These are phyloP conservation scores for Pseudorectes ferrugineus DNA, from an alignment of 2,113 vertebrate species.

Conservation along the genomic window DNA sequence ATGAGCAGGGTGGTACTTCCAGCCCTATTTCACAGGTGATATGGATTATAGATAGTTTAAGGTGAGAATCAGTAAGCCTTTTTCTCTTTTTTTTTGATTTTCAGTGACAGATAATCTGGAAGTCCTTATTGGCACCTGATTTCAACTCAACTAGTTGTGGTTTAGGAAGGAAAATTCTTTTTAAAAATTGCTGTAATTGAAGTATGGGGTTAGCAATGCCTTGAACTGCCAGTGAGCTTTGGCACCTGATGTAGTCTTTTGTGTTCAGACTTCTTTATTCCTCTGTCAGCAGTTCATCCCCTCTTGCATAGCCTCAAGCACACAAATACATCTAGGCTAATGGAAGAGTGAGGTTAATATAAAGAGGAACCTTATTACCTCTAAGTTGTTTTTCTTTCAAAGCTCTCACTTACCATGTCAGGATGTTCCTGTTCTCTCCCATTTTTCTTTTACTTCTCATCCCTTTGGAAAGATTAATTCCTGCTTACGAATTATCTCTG, in stretches of 20 bases:
- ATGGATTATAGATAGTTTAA: neutral
- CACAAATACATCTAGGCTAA: conserved; percentile 12
- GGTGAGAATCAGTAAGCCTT: neutral
- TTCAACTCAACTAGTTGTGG: neutral
- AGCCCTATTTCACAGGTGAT: neutral
- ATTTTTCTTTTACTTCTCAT: conserved; percentile 3
- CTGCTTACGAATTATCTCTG: neutral
- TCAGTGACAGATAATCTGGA: neutral
- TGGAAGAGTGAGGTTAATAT: neutral
- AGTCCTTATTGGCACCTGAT: neutral
- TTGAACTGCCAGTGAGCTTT: neutral
- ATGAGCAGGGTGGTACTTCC: neutral
- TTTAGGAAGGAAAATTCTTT: neutral
- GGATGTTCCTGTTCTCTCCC: neutral
- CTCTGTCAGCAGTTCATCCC: neutral
- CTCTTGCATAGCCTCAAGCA: neutral
- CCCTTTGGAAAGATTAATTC: neutral
- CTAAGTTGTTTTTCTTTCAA: neutral
- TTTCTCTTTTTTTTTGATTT: neutral
- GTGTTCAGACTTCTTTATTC: neutral
- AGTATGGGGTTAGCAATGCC: neutral
- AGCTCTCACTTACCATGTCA: neutral
- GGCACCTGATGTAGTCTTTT: neutral
- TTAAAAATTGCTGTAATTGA: neutral
- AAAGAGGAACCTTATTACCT: conserved; percentile 3